Evolutionary conservation across 2,113 vertebrate species (phyloP), one percentile per base, ranked within the genome.

Genomic region (Callocephalon fimbriatum): DNA sequence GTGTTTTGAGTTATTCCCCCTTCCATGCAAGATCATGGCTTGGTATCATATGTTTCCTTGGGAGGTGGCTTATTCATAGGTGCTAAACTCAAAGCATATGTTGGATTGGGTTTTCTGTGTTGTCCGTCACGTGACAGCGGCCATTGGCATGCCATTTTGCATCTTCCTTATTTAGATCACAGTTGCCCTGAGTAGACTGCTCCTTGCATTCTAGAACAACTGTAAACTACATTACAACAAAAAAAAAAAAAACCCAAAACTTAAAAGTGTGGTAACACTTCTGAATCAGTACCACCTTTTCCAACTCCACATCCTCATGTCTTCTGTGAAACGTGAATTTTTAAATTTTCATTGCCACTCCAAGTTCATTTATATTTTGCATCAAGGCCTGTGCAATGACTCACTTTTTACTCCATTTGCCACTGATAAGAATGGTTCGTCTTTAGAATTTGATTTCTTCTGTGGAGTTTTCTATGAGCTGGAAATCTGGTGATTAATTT

Each of bases 391-490:
- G 45, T 45, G 42, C 20, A 50, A 26, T 87, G 70, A 95, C 75
- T 93, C 74, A 90, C 23, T 53, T 37, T 68, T 61, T 87, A 78
- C 53, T 94, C 9, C 4, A 48, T 91, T 95, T 92, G 67, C 76
- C 75, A 38, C 31, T 38, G 70, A 66, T 92, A 78, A 96, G 95
- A 93, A 91, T 20, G n/a, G 67, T 59, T 68, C 58, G 58, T 92
- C 93, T 95, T 89, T 67, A 74, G 86, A 81, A 58, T 71, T 63
- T 62, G 4, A 67, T 66, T 93, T 95, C 66, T 56, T 58, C 66
- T 96, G 56, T 4, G 2, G 56, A 80, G 63, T 95, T 86, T 87
- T 89, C 75, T 92, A 77, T 82, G 94, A 97, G 78, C 61, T 88
- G 42, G 86, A 77, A 10, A 6, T 73, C 56, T 42, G 32, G 25